phyloP scores from a whole-genome alignment of 2,888 invertebrate species.

The Scaptomyza cyrtandrae region DNA sequence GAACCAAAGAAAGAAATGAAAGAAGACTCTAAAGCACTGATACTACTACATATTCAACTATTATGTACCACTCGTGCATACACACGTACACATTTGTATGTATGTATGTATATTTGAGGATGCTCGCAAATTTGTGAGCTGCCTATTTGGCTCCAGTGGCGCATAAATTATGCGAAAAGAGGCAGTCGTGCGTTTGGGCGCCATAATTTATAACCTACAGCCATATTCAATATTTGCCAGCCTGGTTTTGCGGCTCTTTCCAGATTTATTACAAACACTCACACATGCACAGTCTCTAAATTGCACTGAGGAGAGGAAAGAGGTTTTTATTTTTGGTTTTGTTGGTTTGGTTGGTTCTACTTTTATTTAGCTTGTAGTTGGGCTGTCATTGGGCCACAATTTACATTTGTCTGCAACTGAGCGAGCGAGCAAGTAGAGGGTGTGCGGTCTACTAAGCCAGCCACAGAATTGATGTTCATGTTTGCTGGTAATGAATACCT shows the following conservation, averaged over 20 bases:
- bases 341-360: constrained; percentile 37
- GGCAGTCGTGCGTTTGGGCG: constrained; percentile 59
- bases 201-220: constrained; percentile 77
- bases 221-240: constrained; percentile 79
- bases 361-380: constrained; percentile 71
- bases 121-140: constrained; percentile 5
- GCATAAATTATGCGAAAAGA: constrained; percentile 69
- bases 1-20: constrained; percentile 46
- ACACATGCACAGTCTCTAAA: constrained; percentile 24
- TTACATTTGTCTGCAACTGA: constrained; percentile 66
- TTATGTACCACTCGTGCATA: background rate
- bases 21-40: background rate
- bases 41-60: background rate
- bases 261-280: constrained; percentile 65
- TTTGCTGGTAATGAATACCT: constrained; percentile 70
- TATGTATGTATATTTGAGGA: background rate
- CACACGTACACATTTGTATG: background rate
- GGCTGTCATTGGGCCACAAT: constrained; percentile 60
- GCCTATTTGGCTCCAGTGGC: constrained; percentile 48
- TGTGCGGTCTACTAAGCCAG: constrained; percentile 39
- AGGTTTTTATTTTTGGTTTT: constrained; percentile 16
- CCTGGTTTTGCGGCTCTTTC: constrained; percentile 41
- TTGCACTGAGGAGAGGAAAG: constrained; percentile 17
- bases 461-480: constrained; percentile 67
- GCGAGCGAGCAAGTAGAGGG: background rate